Evolutionary conservation across 2,113 vertebrate genomes (phyloP).

Genomic region (Prunella fulvescens): DNA sequence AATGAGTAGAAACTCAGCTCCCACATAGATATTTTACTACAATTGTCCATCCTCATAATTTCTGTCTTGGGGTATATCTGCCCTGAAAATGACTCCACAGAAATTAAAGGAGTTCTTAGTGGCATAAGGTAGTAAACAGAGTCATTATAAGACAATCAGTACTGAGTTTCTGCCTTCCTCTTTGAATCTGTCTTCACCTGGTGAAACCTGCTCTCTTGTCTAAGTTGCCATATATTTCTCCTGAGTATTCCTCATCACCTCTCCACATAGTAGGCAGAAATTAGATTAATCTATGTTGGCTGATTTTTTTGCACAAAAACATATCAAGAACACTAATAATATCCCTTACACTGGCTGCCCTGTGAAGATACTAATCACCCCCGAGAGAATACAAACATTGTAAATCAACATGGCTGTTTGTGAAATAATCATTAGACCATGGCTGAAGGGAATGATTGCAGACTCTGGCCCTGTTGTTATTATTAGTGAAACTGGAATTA

Average conservation of each 20-base stretch:
- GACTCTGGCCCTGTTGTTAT: not conserved
- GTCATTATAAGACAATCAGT: not conserved
- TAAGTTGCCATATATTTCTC: not conserved
- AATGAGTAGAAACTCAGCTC: not conserved
- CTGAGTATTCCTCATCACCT: not conserved
- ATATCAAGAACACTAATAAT: not conserved
- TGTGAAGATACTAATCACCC: not conserved
- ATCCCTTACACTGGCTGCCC: not conserved
- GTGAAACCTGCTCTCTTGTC: not conserved
- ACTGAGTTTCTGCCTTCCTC: not conserved
- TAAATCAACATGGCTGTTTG: conserved; percentile 1
- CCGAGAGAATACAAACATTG: not conserved
- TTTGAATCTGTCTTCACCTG: not conserved
- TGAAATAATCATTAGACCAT: not conserved
- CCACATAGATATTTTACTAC: not conserved
- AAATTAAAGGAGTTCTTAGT: not conserved
- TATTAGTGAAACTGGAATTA: not conserved
- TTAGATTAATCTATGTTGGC: not conserved
- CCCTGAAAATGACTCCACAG: not conserved
- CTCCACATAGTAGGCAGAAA: not conserved
- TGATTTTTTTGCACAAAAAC: not conserved
- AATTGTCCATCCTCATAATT: not conserved
- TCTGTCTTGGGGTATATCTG: not conserved
- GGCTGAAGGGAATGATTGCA: not conserved
- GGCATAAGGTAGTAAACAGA: not conserved